These are phyloP conservation scores for Hippocampus zosterae DNA, from an alignment of 2,113 vertebrate genomes.

Conservation along the genomic window DNA sequence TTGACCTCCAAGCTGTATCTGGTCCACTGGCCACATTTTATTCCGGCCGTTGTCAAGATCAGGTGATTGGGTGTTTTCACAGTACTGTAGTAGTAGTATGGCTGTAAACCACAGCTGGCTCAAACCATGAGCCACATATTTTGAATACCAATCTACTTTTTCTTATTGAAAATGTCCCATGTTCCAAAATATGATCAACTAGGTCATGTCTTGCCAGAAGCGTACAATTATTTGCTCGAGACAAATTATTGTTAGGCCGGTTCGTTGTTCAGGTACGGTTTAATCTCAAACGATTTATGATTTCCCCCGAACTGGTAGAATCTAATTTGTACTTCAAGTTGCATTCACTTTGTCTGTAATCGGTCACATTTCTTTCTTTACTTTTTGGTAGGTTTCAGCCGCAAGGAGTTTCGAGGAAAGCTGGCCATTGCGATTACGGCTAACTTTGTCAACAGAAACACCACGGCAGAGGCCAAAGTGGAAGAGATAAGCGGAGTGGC, in stretches of 20 bases:
- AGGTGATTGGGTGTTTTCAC: too few species aligned
- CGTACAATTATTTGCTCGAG: background rate
- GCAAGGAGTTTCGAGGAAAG: constrained; percentile 96
- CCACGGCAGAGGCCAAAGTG: constrained; percentile 93
- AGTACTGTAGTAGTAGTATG: too few species aligned
- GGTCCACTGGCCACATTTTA: too few species aligned
- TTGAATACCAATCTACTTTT: background rate
- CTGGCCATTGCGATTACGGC: constrained; percentile 96
- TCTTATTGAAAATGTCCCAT: background rate
- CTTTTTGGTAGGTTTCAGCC: constrained; percentile 79
- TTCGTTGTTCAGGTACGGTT: background rate
- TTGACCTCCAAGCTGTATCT: too few species aligned
- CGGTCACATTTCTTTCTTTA: background rate
- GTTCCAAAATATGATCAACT: background rate
- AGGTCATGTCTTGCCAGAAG: too few species aligned
- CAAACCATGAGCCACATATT: background rate
- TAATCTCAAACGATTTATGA: background rate
- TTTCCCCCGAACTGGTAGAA: background rate
- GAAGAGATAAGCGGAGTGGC: constrained; percentile 98
- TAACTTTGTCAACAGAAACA: constrained; percentile 97
- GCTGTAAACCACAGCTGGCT: background rate
- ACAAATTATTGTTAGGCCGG: background rate
- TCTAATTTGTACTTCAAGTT: background rate
- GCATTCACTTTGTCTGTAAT: background rate
- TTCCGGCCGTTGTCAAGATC: too few species aligned